Conservation (phyloP, 2,113 vertebrate species). For the Bujurquina vittata region DNA sequence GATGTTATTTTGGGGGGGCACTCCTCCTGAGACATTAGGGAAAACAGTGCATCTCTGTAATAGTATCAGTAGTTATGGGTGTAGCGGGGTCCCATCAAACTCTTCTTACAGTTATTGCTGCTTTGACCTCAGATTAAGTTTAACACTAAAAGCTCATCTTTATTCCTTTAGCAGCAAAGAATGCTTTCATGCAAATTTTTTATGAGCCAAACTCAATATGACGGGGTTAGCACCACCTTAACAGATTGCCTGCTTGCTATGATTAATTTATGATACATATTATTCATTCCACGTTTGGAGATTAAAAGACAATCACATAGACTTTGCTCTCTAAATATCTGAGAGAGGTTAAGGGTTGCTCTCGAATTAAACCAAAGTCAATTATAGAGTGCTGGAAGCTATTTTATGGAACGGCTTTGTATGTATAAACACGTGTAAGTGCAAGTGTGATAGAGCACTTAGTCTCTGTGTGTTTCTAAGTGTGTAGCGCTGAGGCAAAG, state of each 20-base stretch:
- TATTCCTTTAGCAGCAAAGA: background rate
- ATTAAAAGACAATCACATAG: background rate
- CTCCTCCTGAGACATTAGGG: background rate
- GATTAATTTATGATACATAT: constrained; percentile 39
- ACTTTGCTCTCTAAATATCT: constrained; percentile 3
- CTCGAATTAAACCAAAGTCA: background rate
- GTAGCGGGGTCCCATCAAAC: background rate
- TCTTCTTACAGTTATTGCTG: background rate
- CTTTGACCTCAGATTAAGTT: background rate
- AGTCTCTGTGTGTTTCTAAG: background rate
- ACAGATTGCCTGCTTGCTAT: constrained; percentile 4
- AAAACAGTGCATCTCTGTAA: background rate
- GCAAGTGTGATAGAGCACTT: background rate
- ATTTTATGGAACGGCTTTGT: constrained; percentile 2
- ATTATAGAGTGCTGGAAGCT: background rate
- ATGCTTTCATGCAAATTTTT: constrained; percentile 10
- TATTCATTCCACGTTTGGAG: constrained; percentile 18
- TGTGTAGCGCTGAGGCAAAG: constrained; percentile 25
- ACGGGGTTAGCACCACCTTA: background rate
- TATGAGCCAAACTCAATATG: background rate
- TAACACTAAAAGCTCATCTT: constrained; percentile 11
- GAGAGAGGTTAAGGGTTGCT: background rate
- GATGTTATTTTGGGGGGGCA: too few relatives aligned
- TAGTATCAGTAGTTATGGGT: background rate
- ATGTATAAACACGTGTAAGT: background rate